phyloP scores from a whole-genome alignment of 2,797 vertebrate genomes.

The Erethizon dorsatum region DNA sequence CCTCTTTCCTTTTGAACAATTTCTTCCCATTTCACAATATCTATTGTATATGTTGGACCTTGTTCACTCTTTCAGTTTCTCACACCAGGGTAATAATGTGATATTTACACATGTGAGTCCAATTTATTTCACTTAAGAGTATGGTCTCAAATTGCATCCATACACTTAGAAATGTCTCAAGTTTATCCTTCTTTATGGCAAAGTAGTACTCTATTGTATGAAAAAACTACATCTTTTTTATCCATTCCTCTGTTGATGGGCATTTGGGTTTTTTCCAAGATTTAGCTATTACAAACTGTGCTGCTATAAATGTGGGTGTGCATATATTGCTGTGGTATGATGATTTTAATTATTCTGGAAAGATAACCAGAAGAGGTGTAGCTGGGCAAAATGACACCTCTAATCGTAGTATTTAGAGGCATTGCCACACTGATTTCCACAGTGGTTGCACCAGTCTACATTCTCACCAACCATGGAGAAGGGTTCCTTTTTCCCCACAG shows the following conservation, averaged over 20 bases:
- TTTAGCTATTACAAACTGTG: neutral
- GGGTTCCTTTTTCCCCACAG: neutral
- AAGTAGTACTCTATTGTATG: neutral
- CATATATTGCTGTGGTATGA: neutral
- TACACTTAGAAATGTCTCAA: neutral
- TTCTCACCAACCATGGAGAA: neutral
- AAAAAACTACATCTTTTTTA: neutral
- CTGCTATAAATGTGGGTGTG: neutral
- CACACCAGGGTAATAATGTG: neutral
- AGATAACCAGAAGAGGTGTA: neutral
- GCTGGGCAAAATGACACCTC: neutral
- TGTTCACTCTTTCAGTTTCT: neutral
- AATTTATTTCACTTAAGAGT: neutral
- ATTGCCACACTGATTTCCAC: neutral
- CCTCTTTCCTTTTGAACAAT: neutral
- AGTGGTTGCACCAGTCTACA: neutral
- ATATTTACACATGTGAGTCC: neutral
- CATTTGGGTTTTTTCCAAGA: neutral
- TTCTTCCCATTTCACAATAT: neutral
- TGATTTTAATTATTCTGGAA: neutral
- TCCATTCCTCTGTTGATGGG: neutral
- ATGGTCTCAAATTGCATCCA: neutral
- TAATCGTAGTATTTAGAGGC: neutral
- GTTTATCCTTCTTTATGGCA: neutral
- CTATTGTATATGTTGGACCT: neutral